Conservation (phyloP, 2,888 invertebrate genomes). For the Cheilosia urbana region DNA sequence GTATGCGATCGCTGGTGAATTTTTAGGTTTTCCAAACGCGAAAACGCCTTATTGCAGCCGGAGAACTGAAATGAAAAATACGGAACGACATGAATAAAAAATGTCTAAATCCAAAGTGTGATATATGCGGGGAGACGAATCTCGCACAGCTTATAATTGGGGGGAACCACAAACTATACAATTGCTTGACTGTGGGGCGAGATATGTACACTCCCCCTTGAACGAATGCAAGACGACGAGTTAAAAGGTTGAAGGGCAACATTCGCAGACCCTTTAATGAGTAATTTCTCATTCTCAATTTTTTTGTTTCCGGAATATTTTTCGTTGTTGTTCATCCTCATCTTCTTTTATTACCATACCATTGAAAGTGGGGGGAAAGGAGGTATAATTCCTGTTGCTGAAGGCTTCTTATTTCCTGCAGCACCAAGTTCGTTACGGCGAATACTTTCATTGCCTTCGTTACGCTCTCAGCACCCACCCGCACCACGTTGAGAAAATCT, state of each 20-base stretch:
- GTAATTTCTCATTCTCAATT: slow-evolving; percentile 20
- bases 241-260: slow-evolving; percentile 52
- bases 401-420: slow-evolving; percentile 20
- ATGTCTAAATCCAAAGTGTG: neutral
- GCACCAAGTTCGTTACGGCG: slow-evolving; percentile 36
- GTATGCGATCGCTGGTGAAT: slow-evolving; percentile 98
- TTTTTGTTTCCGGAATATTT: neutral
- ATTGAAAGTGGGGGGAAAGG: slow-evolving; percentile 10
- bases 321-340: neutral
- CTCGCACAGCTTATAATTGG: slow-evolving; percentile 39
- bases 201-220: slow-evolving; percentile 30
- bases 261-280: slow-evolving; percentile 68
- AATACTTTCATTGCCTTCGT: neutral
- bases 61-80: slow-evolving; percentile 89
- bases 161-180: neutral
- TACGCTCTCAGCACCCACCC: too few relatives aligned
- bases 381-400: slow-evolving; percentile 44
- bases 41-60: slow-evolving; percentile 97
- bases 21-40: slow-evolving; percentile 97
- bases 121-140: neutral
- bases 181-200: slow-evolving; percentile 1
- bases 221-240: neutral
- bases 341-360: slow-evolving; percentile 20
- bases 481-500: neutral
- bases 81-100: slow-evolving; percentile 43